Base-by-base conservation (phyloP, 2,113 vertebrate species). In the Microcebus lehilahytsara region DNA sequence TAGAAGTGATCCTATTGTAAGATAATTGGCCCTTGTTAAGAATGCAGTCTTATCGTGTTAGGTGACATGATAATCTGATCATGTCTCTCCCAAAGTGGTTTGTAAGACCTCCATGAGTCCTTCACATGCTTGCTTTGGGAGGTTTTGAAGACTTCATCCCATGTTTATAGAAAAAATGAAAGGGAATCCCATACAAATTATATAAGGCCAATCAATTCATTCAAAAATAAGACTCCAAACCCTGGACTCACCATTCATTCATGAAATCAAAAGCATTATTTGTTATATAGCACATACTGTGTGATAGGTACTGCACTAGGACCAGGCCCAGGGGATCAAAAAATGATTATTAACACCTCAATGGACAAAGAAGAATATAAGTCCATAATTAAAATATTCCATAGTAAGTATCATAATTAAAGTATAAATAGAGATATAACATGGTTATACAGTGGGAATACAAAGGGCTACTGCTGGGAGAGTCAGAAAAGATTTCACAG, bases 401-500 rank as follows among this genome's bases (percentile, higher is more conserved):
- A 64, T 12, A 9, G 32, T 56, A 85, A 69, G 2, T 92, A 46
- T 69, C 32, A 56, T 49, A 56, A 93, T 85, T 56, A 64, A 91
- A 80, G 20, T 40, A 72, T 23, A 93, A 89, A 71, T 19, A 64
- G 53, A 88, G 20, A 93, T 27, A 75, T 1, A 66, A 84, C 37
- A 85, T 2, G 58, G 46, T 32, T 89, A 80, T 9, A 2, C 30
- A 40, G 67, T 27, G 16, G 34, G 25, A 30, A 53, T 42, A 92
- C 60, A 53, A 89, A 94, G 71, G 37, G 66, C 32, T 92, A 64
- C 37, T 62, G 42, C 92, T 96, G 56, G 22, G 60, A 71, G 22
- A 91, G n/a, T 89, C 46, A 92, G 32, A 62, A 89, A 83, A 93
- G 49, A n/a, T 67, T 87, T 93, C 77, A 96, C 51, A 93, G 71